A percentile compares a stretch with the other conserved stretches of the same genome.
Evolutionary conservation across 1,140 invertebrate species (phyloP).

Genomic region (Brachionus rotundiformis): DNA sequence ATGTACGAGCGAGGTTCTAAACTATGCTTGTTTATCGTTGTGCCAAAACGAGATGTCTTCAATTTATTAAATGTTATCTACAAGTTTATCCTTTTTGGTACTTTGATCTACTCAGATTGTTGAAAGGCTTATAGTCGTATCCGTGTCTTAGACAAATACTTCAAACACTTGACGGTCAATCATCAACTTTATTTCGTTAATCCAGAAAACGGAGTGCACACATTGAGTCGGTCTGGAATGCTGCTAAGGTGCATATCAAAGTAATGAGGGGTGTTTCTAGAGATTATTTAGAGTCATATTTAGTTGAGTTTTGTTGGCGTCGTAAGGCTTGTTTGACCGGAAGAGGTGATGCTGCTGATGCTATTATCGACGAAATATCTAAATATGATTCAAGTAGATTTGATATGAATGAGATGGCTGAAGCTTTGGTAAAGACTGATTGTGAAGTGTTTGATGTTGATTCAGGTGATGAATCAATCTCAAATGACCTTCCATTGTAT

Average conservation of each 20-base stretch:
- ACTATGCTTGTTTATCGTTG: not conserved
- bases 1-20: not conserved
- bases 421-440: not conserved
- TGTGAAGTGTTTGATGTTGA: not conserved
- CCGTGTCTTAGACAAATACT: not conserved
- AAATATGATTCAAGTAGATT: not conserved
- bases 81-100: not conserved
- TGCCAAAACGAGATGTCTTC: not conserved
- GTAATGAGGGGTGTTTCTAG: not conserved
- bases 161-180: not conserved
- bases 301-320: not conserved
- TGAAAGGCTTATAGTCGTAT: not conserved
- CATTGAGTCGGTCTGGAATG: not conserved
- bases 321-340: not conserved
- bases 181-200: not conserved
- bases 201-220: not conserved
- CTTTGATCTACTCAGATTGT: not conserved
- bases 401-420: not conserved
- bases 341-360: not conserved
- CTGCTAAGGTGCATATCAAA: not conserved
- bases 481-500: not conserved
- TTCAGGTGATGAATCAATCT: not conserved
- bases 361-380: not conserved
- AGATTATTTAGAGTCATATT: not conserved
- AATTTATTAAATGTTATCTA: not conserved